Evolutionary conservation across 2,888 invertebrate species (phyloP), one percentile per base, ranked within the genome.

Genomic region (Saturnia pavonia): DNA sequence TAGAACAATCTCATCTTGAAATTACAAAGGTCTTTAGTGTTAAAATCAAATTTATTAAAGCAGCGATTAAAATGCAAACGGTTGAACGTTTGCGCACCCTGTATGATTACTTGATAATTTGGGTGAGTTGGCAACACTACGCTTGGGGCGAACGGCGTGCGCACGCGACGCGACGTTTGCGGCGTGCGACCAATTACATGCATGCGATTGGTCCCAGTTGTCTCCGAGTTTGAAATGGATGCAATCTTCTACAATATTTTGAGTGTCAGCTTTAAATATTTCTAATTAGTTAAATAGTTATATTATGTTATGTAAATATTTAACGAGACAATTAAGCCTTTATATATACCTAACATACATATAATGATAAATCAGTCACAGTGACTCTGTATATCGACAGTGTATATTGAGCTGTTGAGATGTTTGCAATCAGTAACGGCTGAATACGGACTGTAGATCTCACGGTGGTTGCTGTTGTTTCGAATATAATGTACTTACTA

Each of bases 31-130:
- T 60, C 25, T 60, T 25, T 25, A 60, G 57, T 25, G 12, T 60
- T 27, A 25, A 60, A 25, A 60, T 60, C 57, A 60, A 60, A 60
- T 19, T 25, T 70, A 67, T 66, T 86, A 88, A 88, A 89, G 87
- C 88, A 88, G 86, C 87, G 88, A 90, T 90, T 89, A 85, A 78
- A 79, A 80, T 71, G 73, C 78, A 81, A 82, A 84, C 84, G 80
- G 78, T 78, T 75, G 79, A 78, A 77, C 79, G 78, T 78, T 78
- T 85, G 89, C 84, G 87, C 86, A 87, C 85, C 86, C 85, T 83
- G 85, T 87, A 83, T 89, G 88, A 90, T 91, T 91, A 89, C 86
- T 80, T 75, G 80, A 85, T 88, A 87, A 88, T 89, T 86, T 85
- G 80, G 79, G 81, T 77, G 75, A 78, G 84, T 85, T 87, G 88